phyloP scores from a whole-genome alignment of 1,140 invertebrate genomes.

The Brachionus plicatilis region DNA sequence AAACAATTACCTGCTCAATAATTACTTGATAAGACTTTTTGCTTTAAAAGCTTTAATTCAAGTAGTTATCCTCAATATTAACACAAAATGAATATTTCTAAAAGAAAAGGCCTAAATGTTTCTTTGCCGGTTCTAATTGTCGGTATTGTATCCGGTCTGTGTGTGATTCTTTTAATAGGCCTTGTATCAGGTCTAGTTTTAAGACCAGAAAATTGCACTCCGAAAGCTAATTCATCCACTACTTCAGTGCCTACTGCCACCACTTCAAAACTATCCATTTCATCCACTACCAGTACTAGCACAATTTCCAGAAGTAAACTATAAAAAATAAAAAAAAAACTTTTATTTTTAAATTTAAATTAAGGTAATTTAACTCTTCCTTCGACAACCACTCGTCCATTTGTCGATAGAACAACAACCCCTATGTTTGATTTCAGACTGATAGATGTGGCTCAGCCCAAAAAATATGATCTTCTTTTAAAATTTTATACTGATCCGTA shows the following conservation, averaged over 20 bases:
- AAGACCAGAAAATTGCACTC: neutral
- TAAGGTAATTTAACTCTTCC: neutral
- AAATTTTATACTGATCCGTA: conserved; percentile 1
- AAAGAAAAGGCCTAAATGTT: neutral
- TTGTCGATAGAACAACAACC: neutral
- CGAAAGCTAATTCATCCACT: neutral
- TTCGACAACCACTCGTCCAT: neutral
- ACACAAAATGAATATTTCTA: neutral
- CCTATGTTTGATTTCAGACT: conserved; percentile 23
- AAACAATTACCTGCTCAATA: neutral
- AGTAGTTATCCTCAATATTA: neutral
- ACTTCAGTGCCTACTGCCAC: neutral
- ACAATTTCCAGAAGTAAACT: neutral
- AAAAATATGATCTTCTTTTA: conserved; percentile 7
- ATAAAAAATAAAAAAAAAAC: no score
- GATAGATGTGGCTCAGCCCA: neutral
- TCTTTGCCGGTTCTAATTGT: neutral
- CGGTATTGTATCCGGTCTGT: neutral
- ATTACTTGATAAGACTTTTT: neutral
- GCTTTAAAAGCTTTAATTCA: neutral
- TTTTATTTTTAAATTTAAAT: neutral
- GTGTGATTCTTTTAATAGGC: conserved; percentile 17
- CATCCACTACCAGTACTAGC: neutral
- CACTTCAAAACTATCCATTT: neutral
- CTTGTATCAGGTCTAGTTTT: neutral